phyloP scores from a whole-genome alignment of 2,797 vertebrate genomes.

The Characodon lateralis region DNA sequence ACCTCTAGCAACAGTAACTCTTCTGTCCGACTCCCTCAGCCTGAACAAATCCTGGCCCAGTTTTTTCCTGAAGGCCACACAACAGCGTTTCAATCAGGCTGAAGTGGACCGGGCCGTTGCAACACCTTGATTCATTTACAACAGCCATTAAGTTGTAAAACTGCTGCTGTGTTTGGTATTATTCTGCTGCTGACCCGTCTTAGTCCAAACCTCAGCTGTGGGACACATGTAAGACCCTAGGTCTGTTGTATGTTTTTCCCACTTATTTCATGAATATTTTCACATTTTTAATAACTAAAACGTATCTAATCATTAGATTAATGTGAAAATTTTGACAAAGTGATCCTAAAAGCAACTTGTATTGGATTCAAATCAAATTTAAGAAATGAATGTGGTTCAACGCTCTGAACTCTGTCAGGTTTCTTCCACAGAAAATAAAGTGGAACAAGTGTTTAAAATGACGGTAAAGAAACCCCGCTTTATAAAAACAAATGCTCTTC shows the following conservation, averaged over 20 bases:
- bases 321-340: too few relatives aligned
- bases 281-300: too few relatives aligned
- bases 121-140: background rate
- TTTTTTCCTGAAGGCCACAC: background rate
- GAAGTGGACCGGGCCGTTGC: background rate
- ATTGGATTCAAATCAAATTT: background rate
- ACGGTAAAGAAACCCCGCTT: background rate
- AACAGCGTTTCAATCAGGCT: background rate
- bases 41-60: background rate
- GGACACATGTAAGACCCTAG: background rate
- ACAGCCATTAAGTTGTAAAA: background rate
- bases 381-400: background rate
- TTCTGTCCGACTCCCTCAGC: background rate
- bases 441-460: too few relatives aligned
- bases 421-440: too few relatives aligned
- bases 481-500: too few relatives aligned
- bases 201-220: background rate
- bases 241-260: background rate
- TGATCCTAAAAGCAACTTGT: too few relatives aligned
- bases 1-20: background rate
- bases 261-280: background rate
- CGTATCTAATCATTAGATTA: too few relatives aligned
- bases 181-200: background rate
- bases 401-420: background rate
- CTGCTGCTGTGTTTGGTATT: background rate